Percentiles rank a stretch among this genome's conserved stretches.
Evolutionary conservation across 2,888 invertebrate genomes (phyloP).

Genomic region (Drepana falcataria): DNA sequence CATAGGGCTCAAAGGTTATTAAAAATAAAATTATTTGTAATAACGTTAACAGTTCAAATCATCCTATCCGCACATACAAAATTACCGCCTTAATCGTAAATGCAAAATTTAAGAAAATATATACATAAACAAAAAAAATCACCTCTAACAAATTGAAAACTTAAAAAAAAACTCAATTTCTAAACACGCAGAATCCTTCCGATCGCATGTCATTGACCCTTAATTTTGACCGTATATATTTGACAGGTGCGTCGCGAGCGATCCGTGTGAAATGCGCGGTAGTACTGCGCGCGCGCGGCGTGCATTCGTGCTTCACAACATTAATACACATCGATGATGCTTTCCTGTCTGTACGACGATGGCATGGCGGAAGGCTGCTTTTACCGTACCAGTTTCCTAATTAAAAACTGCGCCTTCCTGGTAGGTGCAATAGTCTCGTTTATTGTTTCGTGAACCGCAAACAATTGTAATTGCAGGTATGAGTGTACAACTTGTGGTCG

Average conservation of each 20-base stretch:
- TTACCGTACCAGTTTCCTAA: slow-evolving; percentile 72
- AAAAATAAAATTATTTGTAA: too few relatives aligned
- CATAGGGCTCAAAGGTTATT: too few relatives aligned
- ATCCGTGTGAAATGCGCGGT: slow-evolving; percentile 59
- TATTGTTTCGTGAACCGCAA: slow-evolving; percentile 17
- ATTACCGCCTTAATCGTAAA: too few relatives aligned
- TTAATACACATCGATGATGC: slow-evolving; percentile 70
- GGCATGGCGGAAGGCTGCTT: slow-evolving; percentile 71
- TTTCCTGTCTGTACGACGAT: slow-evolving; percentile 57
- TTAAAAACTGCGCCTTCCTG: slow-evolving; percentile 51
- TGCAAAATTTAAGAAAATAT: too few relatives aligned
- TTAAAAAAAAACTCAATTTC: slow-evolving; percentile 25
- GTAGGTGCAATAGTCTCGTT: slow-evolving; percentile 17
- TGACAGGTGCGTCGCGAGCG: slow-evolving; percentile 44
- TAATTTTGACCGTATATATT: slow-evolving; percentile 32
- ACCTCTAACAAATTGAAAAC: slow-evolving; percentile 20
- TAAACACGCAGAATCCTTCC: slow-evolving; percentile 23
- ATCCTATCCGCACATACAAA: too few relatives aligned
- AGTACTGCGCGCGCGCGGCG: slow-evolving; percentile 54
- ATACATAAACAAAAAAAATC: slow-evolving; percentile 17
- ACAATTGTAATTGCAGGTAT: slow-evolving; percentile 8
- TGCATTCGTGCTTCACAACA: slow-evolving; percentile 60
- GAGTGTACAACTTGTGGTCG: neutral
- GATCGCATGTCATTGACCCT: slow-evolving; percentile 46
- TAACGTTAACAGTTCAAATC: too few relatives aligned